Percentiles rank a stretch among this genome's conserved stretches.
Evolutionary conservation across 2,888 invertebrate genomes (phyloP).

Genomic region (Lagria hirta): DNA sequence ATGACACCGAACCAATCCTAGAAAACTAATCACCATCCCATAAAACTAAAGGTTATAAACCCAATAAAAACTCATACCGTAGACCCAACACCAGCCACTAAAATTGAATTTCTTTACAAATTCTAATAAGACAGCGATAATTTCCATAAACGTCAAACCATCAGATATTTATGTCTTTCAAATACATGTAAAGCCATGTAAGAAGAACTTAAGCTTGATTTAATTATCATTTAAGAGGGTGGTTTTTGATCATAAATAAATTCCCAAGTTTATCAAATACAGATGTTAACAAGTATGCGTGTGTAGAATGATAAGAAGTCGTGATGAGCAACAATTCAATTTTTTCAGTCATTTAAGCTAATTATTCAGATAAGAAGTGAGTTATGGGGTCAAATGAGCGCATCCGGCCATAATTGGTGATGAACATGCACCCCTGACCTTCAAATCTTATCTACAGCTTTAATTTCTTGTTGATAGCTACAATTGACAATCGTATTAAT

Average conservation of each 20-base stretch:
- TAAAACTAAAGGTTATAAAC: too few species aligned
- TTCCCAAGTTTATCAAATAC: conserved; percentile 5
- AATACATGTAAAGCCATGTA: too few species aligned
- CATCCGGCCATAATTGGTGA: conserved; percentile 22
- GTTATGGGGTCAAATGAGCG: conserved; percentile 25
- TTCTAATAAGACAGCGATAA: conserved; percentile 4
- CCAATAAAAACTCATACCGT: too few species aligned
- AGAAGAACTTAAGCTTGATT: too few species aligned
- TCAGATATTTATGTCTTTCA: conserved; percentile 11
- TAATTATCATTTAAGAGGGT: too few species aligned
- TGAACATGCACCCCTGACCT: conserved; percentile 24
- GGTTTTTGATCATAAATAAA: conserved; percentile 12
- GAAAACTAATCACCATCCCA: too few species aligned
- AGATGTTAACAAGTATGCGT: conserved; percentile 20
- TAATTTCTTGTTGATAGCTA: too few species aligned
- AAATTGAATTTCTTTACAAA: background rate
- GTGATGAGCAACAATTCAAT: conserved; percentile 19
- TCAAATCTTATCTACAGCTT: conserved; percentile 13
- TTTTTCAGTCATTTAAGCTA: conserved; percentile 34
- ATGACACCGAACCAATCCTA: too few species aligned
- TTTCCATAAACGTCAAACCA: conserved; percentile 10
- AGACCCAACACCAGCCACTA: too few species aligned
- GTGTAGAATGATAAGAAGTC: conserved; percentile 11
- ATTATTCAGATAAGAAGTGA: conserved; percentile 28
- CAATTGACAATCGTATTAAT: too few species aligned